Conservation (phyloP, 2,797 vertebrate species). For the Taenioides sp. region DNA sequence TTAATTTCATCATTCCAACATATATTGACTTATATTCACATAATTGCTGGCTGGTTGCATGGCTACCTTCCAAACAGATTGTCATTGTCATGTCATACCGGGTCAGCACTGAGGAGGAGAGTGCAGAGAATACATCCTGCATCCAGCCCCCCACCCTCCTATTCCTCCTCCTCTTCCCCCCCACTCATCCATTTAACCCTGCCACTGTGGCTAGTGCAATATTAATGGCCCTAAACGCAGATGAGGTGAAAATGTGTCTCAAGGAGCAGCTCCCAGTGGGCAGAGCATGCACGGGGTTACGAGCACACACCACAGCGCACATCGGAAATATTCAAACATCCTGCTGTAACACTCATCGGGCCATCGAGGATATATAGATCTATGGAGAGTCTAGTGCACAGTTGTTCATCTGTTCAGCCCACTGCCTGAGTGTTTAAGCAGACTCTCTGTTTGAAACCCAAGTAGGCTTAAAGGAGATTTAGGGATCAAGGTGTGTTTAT, state of each 20-base stretch:
- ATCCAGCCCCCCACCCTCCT: conserved; percentile 42
- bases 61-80: conserved; percentile 32
- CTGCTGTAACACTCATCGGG: conserved; percentile 22
- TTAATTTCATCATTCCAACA: too few species aligned
- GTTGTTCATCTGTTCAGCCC: conserved; percentile 37
- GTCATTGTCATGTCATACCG: conserved; percentile 42
- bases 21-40: neutral
- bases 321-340: conserved; percentile 27
- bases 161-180: conserved; percentile 16
- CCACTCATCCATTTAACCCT: conserved; percentile 83
- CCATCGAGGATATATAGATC: conserved; percentile 22
- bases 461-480: conserved; percentile 76
- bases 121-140: conserved; percentile 60
- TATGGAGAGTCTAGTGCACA: conserved; percentile 26
- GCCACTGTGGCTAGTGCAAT: conserved; percentile 82
- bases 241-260: conserved; percentile 81
- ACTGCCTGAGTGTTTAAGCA: conserved; percentile 44
- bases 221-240: conserved; percentile 86
- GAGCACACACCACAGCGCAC: conserved; percentile 40
- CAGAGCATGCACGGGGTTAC: conserved; percentile 62
- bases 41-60: conserved; percentile 11
- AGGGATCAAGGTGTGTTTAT: conserved; percentile 79
- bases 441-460: conserved; percentile 68
- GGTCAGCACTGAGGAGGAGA: conserved; percentile 38
- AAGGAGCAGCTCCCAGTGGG: conserved; percentile 76